phyloP scores from a whole-genome alignment of 2,113 vertebrate genomes.

The Hepsetus odoe region DNA sequence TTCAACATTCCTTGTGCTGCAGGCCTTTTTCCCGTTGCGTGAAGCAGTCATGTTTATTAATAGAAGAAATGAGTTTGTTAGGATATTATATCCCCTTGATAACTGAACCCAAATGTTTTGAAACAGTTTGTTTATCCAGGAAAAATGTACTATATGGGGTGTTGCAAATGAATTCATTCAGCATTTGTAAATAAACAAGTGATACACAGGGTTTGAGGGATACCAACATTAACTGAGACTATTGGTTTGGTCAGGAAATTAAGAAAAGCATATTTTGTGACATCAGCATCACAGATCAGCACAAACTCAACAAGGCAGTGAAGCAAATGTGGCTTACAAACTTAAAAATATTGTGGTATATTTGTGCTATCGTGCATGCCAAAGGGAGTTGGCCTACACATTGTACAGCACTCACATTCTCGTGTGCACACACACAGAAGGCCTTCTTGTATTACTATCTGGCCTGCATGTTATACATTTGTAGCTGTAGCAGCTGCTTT shows the following conservation, averaged over 20 bases:
- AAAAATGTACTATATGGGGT: slow-evolving; percentile 67
- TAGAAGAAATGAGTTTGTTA: slow-evolving; percentile 74
- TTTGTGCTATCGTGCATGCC: neutral
- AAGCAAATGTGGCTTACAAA: slow-evolving; percentile 35
- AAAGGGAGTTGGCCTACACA: neutral
- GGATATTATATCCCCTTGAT: slow-evolving; percentile 75
- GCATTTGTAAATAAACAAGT: slow-evolving; percentile 72
- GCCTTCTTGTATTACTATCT: slow-evolving; percentile 36
- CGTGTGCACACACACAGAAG: slow-evolving; percentile 18
- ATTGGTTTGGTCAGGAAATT: slow-evolving; percentile 55
- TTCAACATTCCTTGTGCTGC: slow-evolving; percentile 10
- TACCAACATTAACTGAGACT: slow-evolving; percentile 11
- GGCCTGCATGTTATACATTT: slow-evolving; percentile 51
- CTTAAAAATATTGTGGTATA: neutral
- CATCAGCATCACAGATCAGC: slow-evolving; percentile 56
- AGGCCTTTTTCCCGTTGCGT: slow-evolving; percentile 58
- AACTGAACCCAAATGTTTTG: slow-evolving; percentile 78
- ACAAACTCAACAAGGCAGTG: slow-evolving; percentile 25
- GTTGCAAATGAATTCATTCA: slow-evolving; percentile 69
- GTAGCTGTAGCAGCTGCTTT: slow-evolving; percentile 69
- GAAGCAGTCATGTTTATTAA: slow-evolving; percentile 72
- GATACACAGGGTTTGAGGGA: slow-evolving; percentile 58
- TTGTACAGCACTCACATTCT: slow-evolving; percentile 3
- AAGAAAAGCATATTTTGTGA: slow-evolving; percentile 61
- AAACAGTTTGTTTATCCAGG: slow-evolving; percentile 71